Percentiles rank a stretch among this genome's conserved stretches.
Evolutionary conservation across 2,888 invertebrate species (phyloP).

Genomic region (Stegophylla sp.): DNA sequence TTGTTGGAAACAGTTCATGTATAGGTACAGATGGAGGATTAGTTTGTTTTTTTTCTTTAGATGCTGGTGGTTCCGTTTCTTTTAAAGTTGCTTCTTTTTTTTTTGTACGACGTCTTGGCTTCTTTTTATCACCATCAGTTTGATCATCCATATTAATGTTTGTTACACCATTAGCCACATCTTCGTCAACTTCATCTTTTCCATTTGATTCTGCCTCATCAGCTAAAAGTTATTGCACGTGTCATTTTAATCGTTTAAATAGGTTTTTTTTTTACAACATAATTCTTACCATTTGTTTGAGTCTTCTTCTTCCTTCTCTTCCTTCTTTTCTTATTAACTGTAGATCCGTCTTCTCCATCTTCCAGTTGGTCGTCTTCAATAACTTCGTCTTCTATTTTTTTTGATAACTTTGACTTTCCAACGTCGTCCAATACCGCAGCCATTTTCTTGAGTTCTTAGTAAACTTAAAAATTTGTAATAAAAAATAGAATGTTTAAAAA

Average conservation of each 20-base stretch:
- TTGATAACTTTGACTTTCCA: conserved; percentile 64
- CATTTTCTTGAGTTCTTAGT: conserved; percentile 66
- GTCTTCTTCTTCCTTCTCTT: conserved; percentile 59
- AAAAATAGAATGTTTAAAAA: too few species aligned
- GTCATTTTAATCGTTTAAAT: conserved; percentile 57
- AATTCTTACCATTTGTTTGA: conserved; percentile 61
- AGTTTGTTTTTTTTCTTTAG: conserved; percentile 71
- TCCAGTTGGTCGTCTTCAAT: conserved; percentile 63
- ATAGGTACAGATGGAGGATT: conserved; percentile 89
- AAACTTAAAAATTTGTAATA: too few species aligned
- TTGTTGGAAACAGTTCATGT: conserved; percentile 82
- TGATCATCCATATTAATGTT: conserved; percentile 71
- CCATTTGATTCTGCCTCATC: conserved; percentile 61
- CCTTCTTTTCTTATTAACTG: conserved; percentile 58
- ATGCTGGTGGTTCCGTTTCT: conserved; percentile 60
- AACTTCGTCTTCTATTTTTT: conserved; percentile 62
- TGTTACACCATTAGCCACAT: conserved; percentile 68
- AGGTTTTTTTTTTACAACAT: neutral
- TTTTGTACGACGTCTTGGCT: conserved; percentile 61
- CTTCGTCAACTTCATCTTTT: conserved; percentile 66
- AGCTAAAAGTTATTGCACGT: neutral
- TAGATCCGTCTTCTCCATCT: conserved; percentile 61
- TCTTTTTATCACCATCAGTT: conserved; percentile 32
- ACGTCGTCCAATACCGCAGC: conserved; percentile 70
- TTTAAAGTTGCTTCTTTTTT: conserved; percentile 62